phyloP scores from a whole-genome alignment of 1,140 invertebrate genomes.

The Drosophila fuyamai region DNA sequence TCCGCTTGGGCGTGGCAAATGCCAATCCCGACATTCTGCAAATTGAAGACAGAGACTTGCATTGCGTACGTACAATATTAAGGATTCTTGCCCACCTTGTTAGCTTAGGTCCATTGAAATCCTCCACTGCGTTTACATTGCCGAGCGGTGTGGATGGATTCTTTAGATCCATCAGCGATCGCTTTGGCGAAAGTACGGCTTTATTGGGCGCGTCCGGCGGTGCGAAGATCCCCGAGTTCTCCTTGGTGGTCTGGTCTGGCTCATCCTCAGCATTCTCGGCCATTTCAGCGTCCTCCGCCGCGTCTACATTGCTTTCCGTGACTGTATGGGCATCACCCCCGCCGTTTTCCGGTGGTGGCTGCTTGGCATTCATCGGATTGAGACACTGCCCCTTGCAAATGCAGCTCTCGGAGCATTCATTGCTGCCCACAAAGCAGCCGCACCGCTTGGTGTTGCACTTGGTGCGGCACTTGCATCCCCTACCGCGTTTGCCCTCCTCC shows the following conservation, averaged over 20 bases:
- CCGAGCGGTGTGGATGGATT: not conserved
- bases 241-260: not conserved
- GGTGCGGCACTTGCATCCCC: slow-evolving; percentile 53
- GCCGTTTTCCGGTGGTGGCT: not conserved
- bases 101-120: slow-evolving; percentile 16
- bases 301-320: not conserved
- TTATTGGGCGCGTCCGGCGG: slow-evolving; percentile 9
- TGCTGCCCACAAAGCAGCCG: slow-evolving; percentile 35
- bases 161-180: not conserved
- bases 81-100: slow-evolving; percentile 22
- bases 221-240: slow-evolving; percentile 1
- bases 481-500: not conserved
- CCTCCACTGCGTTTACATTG: not conserved
- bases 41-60: slow-evolving; percentile 6
- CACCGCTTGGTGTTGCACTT: slow-evolving; percentile 67
- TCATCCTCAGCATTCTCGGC: not conserved
- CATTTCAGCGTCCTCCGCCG: not conserved
- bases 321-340: slow-evolving; percentile 13
- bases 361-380: slow-evolving; percentile 41
- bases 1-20: slow-evolving; percentile 62
- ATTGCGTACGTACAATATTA: not conserved
- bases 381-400: slow-evolving; percentile 45
- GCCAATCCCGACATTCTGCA: slow-evolving; percentile 50
- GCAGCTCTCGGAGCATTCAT: slow-evolving; percentile 28
- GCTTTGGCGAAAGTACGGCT: slow-evolving; percentile 8